phyloP scores from a whole-genome alignment of 2,888 invertebrate species.

The Pristionchus mayeri region DNA sequence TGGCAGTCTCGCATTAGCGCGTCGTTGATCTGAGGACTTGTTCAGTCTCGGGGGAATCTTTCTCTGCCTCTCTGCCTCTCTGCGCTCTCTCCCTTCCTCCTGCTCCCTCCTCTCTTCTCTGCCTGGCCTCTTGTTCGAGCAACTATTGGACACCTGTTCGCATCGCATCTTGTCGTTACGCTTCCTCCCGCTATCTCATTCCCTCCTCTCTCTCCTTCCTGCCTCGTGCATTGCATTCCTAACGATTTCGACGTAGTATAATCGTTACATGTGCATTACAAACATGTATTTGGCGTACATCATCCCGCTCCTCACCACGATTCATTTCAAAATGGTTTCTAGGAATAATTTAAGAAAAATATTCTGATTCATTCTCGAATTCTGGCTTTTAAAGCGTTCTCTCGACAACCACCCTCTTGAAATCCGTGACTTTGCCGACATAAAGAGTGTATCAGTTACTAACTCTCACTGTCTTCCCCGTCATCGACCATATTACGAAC shows the following conservation, averaged over 20 bases:
- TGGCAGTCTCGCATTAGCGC: background rate
- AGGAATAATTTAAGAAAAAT: too few species aligned
- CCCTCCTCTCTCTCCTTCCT: slow-evolving; percentile 8
- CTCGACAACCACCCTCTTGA: too few species aligned
- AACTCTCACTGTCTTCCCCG: background rate
- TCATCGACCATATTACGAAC: slow-evolving; percentile 10
- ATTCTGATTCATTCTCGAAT: too few species aligned
- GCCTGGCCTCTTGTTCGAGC: slow-evolving; percentile 13
- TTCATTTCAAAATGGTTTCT: too few species aligned
- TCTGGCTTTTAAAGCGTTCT: too few species aligned
- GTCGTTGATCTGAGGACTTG: background rate
- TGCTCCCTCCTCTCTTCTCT: slow-evolving; percentile 6
- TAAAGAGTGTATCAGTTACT: background rate
- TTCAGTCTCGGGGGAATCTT: background rate
- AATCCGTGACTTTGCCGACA: too few species aligned
- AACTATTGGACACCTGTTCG: slow-evolving; percentile 6
- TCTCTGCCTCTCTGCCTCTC: background rate
- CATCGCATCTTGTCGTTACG: slow-evolving; percentile 20
- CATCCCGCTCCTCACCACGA: too few species aligned
- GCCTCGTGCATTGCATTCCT: background rate
- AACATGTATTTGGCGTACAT: too few species aligned
- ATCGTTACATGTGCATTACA: background rate
- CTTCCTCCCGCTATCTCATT: slow-evolving; percentile 18
- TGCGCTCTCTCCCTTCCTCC: background rate
- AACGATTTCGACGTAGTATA: background rate